Evolutionary conservation across 2,888 invertebrate genomes (phyloP).

Genomic region (Eurois occulta): DNA sequence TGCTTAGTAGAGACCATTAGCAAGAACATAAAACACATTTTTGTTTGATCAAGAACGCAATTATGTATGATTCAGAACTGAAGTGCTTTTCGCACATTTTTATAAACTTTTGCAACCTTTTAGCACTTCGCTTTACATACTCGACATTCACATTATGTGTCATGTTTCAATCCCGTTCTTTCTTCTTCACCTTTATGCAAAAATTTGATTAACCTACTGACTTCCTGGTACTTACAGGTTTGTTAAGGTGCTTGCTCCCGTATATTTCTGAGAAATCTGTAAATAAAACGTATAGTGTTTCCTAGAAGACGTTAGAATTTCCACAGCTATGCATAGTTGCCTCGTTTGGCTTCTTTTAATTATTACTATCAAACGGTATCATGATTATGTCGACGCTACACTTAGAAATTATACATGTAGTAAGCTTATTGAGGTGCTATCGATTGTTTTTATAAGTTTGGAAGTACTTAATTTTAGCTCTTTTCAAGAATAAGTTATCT

Average conservation of each 20-base stretch:
- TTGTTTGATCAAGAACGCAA: conserved; percentile 12
- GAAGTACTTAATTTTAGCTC: neutral
- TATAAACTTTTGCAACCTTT: conserved; percentile 1
- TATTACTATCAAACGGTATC: too few relatives aligned
- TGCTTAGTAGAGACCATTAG: neutral
- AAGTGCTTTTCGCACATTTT: neutral
- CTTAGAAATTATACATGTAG: too few relatives aligned
- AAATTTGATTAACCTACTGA: neutral
- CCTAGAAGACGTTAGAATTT: neutral
- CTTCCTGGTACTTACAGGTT: neutral
- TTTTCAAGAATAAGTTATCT: too few relatives aligned
- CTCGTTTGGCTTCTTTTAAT: neutral
- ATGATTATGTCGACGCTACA: too few relatives aligned
- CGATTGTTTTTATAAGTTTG: too few relatives aligned
- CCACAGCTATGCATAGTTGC: neutral
- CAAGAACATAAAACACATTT: conserved; percentile 7
- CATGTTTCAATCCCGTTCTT: neutral
- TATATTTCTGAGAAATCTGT: neutral
- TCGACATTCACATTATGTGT: neutral
- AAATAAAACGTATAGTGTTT: neutral
- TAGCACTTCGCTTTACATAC: neutral
- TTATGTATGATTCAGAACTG: conserved; percentile 12
- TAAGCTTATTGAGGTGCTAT: too few relatives aligned
- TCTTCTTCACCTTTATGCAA: neutral
- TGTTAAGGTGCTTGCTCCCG: neutral